Conservation (phyloP, 2,113 vertebrate species). For the Spermophilus dauricus region DNA sequence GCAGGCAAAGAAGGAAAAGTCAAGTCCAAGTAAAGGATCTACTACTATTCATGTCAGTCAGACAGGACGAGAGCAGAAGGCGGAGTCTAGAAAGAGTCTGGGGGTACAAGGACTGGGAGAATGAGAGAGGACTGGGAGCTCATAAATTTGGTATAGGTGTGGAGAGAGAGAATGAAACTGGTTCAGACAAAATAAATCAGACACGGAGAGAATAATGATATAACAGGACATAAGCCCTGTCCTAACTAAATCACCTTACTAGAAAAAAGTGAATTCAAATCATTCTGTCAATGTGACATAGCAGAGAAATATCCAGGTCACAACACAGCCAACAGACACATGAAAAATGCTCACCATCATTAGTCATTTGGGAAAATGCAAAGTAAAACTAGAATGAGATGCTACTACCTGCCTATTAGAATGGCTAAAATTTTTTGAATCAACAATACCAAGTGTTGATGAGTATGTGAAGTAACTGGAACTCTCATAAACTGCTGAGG, state of each 20-base stretch:
- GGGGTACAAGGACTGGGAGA: too few relatives aligned
- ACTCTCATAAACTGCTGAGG: not conserved
- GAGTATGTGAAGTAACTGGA: too few relatives aligned
- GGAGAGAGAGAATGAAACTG: not conserved
- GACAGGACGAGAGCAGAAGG: not conserved
- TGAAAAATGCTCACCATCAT: not conserved
- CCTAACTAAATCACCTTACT: not conserved
- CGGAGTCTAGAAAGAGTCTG: not conserved
- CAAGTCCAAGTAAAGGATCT: not conserved
- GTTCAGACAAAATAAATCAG: not conserved
- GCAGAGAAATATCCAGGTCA: not conserved
- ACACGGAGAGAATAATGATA: not conserved
- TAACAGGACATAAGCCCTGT: not conserved
- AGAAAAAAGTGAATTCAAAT: too few relatives aligned
- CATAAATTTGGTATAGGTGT: too few relatives aligned
- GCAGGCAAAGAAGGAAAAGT: not conserved
- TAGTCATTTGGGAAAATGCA: not conserved
- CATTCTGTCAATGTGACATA: not conserved
- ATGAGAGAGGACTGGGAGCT: not conserved
- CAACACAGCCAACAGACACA: not conserved
- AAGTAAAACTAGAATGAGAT: not conserved
- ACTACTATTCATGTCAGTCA: not conserved
- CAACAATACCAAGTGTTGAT: not conserved
- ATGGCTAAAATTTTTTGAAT: not conserved
- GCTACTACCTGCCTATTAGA: not conserved